Evolutionary conservation across 1,140 invertebrate genomes (phyloP), one percentile per base, ranked within the genome.

Genomic region (Neuroterus valhalla): DNA sequence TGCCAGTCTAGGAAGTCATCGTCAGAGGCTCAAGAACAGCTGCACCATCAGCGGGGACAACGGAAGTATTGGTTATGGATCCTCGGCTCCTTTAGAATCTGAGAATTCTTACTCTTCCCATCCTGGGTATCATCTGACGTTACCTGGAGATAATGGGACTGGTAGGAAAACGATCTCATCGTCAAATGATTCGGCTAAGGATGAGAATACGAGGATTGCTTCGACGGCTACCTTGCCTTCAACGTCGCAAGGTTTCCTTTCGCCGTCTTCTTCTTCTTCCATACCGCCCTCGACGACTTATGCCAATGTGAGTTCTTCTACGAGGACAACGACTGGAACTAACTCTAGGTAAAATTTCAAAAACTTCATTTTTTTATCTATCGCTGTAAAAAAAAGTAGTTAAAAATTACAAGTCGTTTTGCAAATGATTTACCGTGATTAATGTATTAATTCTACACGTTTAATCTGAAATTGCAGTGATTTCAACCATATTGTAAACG

Each of bases 31-130:
- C 15, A 74, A 70, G 10, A 75, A 72, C 69, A 72, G 74, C 12
- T 77, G 71, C 68, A 77, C 75, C 15, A 72, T 74, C 8, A 77
- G 38, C 8, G 72, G 72, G 0, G 55, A 62, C 23, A 62, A 62
- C n/a, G 55, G 55, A 15, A 77, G 76, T 67, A 77, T 77, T 21
- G 76, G 76, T 10, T 74, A 77, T 50, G 76, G 76, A 14, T 77
- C 76, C 3, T 77, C 72, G 3, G 75, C 71, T 10, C 75, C 75
- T 1, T 71, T 73, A 1, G 75, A 77, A 26, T 77, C 75, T 11
- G 76, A 77, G 44, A 74, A 76, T 14, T 78, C 83, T 14, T 78
- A 81, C 17, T 81, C 81, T 8, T 76, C 77, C 15, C 78, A 80
- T 66, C 76, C 75, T 42, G 71, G 78, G 11, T 79, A 78, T 42